Percentiles rank a stretch among this genome's conserved stretches.
phyloP scores from a whole-genome alignment of 2,113 vertebrate genomes.

The Apus apus region DNA sequence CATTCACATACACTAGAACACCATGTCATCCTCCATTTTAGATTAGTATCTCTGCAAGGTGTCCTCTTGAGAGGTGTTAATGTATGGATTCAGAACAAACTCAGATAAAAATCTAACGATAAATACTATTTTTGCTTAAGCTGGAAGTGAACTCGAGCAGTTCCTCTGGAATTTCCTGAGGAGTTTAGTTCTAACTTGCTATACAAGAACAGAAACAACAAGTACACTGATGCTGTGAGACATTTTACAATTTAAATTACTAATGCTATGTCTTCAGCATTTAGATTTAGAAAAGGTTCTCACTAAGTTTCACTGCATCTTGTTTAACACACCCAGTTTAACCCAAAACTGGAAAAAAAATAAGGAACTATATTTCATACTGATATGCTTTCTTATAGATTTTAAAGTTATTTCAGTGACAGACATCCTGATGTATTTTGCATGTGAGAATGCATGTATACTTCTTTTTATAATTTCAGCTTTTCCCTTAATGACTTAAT shows the following conservation, averaged over 20 bases:
- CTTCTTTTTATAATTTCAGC: constrained; percentile 28
- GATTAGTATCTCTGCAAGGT: background rate
- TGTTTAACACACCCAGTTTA: background rate
- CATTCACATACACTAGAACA: background rate
- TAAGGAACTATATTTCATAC: background rate
- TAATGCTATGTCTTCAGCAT: background rate
- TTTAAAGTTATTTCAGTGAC: constrained; percentile 33
- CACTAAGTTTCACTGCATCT: background rate
- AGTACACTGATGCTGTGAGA: constrained; percentile 24
- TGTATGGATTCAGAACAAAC: background rate
- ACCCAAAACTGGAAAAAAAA: constrained; percentile 6
- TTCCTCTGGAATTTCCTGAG: background rate
- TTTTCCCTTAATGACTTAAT: constrained; percentile 32
- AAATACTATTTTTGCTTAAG: background rate
- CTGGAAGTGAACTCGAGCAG: background rate
- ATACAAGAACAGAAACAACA: background rate
- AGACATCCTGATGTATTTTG: constrained; percentile 22
- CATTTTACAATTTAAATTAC: constrained; percentile 56
- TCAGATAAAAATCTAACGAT: background rate
- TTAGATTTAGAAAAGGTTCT: constrained; percentile 15
- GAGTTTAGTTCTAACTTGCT: background rate
- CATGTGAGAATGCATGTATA: background rate
- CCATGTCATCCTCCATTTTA: background rate
- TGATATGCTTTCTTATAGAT: background rate
- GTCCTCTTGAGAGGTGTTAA: background rate